Percentiles rank a stretch among this genome's conserved stretches.
Evolutionary conservation across 2,113 vertebrate species (phyloP).

Genomic region (Conger conger): DNA sequence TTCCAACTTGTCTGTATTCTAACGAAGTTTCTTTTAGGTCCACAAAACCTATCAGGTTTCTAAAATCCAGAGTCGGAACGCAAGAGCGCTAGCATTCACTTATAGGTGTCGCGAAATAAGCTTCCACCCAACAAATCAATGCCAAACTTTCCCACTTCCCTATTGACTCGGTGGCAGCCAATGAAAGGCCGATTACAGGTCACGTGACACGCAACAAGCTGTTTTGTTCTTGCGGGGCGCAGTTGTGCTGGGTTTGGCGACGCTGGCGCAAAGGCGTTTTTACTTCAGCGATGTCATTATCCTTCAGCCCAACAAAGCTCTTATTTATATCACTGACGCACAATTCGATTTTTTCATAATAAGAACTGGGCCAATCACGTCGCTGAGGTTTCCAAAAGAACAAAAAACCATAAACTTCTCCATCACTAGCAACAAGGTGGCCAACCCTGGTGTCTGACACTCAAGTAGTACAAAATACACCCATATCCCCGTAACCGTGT

Average conservation of each 20-base stretch:
- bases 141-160: neutral
- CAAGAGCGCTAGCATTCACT: neutral
- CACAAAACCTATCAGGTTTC: neutral
- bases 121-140: neutral
- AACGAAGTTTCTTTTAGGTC: neutral
- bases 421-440: too few relatives aligned
- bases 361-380: neutral
- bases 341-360: too few relatives aligned
- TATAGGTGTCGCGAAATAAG: neutral
- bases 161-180: neutral
- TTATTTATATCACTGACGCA: too few relatives aligned
- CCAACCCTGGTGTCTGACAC: too few relatives aligned
- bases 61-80: neutral
- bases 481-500: too few relatives aligned
- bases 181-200: neutral
- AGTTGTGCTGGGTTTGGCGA: neutral
- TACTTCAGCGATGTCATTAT: neutral
- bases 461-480: too few relatives aligned
- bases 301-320: too few relatives aligned
- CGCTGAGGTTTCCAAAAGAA: neutral
- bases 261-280: neutral
- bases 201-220: neutral
- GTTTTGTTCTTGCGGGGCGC: neutral
- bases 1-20: neutral
- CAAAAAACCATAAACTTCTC: neutral